Base-by-base conservation (phyloP, 1,140 invertebrate species). In the Papilio polyxenes region DNA sequence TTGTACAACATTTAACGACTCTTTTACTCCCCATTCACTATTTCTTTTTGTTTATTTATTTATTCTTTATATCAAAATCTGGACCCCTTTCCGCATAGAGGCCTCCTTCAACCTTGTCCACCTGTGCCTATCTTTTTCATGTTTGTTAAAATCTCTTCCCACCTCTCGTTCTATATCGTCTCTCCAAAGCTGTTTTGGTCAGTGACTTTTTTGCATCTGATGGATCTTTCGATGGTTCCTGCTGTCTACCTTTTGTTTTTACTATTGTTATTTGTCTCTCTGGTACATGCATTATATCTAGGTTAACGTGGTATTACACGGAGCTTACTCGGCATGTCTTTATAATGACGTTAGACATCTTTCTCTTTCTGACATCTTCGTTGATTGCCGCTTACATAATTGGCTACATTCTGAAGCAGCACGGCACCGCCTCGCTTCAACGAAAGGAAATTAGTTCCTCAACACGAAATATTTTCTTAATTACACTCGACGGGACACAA, bases 311-410 rank as follows among this genome's bases (percentile, higher is more conserved):
- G 82, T 83, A 89, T 83, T 85, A 80, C 84, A 80, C 80, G 72
- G 84, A 85, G 89, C 86, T 90, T 92, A 93, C 88, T 89, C 86
- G 88, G 86, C 89, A 91, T 89, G 91, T 92, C 89, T 89, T 87
- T 90, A 89, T 92, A 94, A 93, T 93, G 91, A 85, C 89, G 87
- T 93, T 93, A 91, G 86, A 82, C 85, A 87, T 90, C 91, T 91
- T 92, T 91, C 91, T 87, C 87, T 88, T 88, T 86, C 86, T 87
- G 84, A 89, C 88, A 86, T 88, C 90, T 92, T 89, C 88, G 88
- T 90, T 92, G 89, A 92, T 92, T 92, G 90, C 92, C 91, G 87
- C 91, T 93, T 91, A 91, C 91, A 85, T 94, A 93, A 94, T 94
- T 93, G 91, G 90, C 88, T 87, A 92, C 89, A 88, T 91, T 93